Evolutionary conservation across 2,888 invertebrate species (phyloP), one percentile per base, ranked within the genome.

Genomic region (Clistopyga incitator): DNA sequence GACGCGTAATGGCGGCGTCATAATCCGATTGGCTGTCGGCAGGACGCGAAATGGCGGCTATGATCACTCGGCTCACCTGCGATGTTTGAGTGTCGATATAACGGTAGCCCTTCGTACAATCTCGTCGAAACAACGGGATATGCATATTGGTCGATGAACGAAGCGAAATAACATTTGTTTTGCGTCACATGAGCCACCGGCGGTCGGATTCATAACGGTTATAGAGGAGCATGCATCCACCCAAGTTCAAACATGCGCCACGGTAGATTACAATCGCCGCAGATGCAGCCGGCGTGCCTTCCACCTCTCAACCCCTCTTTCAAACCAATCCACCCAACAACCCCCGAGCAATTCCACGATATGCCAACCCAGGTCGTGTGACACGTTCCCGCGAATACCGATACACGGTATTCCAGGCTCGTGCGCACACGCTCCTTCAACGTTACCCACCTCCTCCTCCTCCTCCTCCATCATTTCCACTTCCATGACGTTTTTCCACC

Each of bases 161-260:
- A 71, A 64, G 54, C 11, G 50, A 54, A 50, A 61, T 42, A 68
- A 42, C 15, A 34, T 23, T 47, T 47, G 47, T 15, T 82, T 74
- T 50, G 64, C 54, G 70, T 82, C 82, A 70, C 78, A 78, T 70
- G 74, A 78, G 68, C 3, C 72, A 11, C 38, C 11, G 67, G 50
- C 77, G 54, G 23, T 34, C n/a, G 15, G 47, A n/a, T 76, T n/a
- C 38, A 29, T 54, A 42, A 61, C 47, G 50, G 38, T 52, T 77
- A 56, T 65, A 65, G 50, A 52, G 61, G 59, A 65, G 59, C 78
- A 78, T 78, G 70, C 78, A 72, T 76, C 72, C 67, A 71, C 65
- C 81, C 81, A 78, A 84, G 84, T 84, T 84, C 84, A 84, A 78
- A 84, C 84, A 84, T 81, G 84, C 84, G 84, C 84, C 81, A 45